Evolutionary conservation across 2,797 vertebrate genomes (phyloP).

Genomic region (Buphagus erythrorhynchus): DNA sequence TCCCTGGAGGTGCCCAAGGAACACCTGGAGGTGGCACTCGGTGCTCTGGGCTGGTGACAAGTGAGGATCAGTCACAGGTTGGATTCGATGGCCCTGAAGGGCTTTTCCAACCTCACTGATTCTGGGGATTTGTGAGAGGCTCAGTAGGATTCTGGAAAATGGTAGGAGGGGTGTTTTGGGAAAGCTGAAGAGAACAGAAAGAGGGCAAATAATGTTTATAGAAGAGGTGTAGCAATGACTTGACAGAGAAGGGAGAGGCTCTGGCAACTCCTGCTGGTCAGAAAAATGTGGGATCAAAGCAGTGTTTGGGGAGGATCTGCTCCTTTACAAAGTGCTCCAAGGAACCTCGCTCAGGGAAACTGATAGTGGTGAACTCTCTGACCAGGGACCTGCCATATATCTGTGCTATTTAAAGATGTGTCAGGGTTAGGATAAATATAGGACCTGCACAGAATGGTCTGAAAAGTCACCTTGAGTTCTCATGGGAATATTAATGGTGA

Average conservation of each 20-base stretch:
- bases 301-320: neutral
- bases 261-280: neutral
- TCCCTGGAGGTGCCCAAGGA: neutral
- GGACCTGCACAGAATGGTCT: fast-evolving
- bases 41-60: neutral
- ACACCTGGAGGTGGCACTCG: neutral
- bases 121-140: neutral
- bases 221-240: neutral
- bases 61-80: fast-evolving
- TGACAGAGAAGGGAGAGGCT: neutral
- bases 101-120: neutral
- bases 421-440: conserved; percentile 20
- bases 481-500: neutral
- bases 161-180: neutral
- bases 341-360: neutral
- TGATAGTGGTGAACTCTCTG: neutral
- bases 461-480: neutral
- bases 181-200: neutral
- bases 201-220: neutral
- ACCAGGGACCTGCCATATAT: neutral
- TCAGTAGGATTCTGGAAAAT: neutral
- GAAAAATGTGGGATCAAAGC: neutral
- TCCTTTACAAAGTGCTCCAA: neutral
- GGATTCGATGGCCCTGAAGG: fast-evolving
- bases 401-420: conserved; percentile 1